These are phyloP conservation scores for Aromia moschata DNA, from an alignment of 2,888 invertebrate species.

Conservation along the genomic window DNA sequence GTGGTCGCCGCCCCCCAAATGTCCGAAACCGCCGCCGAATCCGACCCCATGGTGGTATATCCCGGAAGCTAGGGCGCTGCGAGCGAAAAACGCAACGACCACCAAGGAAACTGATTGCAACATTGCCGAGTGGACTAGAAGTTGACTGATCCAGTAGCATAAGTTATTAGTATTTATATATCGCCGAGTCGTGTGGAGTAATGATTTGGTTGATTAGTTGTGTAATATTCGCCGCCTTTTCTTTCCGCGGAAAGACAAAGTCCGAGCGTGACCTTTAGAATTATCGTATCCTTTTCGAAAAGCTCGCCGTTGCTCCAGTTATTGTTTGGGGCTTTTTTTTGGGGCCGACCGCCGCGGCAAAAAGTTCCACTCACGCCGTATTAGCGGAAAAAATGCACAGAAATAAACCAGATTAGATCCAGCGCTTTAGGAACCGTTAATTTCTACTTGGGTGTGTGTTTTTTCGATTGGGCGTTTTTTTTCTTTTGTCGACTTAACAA, in stretches of 20 bases:
- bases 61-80: neutral
- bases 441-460: too few relatives aligned
- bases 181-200: slow-evolving; percentile 1
- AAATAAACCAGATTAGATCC: neutral
- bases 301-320: neutral
- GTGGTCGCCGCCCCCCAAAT: neutral
- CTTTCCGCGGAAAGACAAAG: neutral
- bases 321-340: neutral
- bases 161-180: slow-evolving; percentile 16
- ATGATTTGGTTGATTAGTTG: slow-evolving; percentile 34
- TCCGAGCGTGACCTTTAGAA: slow-evolving; percentile 8
- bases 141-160: slow-evolving; percentile 1
- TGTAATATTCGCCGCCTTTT: slow-evolving; percentile 3
- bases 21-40: neutral
- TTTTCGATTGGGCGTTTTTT: too few relatives aligned
- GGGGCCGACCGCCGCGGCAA: neutral
- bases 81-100: neutral
- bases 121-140: neutral
- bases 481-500: too few relatives aligned
- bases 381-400: neutral
- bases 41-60: neutral
- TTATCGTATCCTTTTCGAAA: slow-evolving; percentile 17
- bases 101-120: neutral
- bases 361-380: neutral
- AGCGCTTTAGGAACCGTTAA: neutral